Conservation (phyloP, 2,113 vertebrate genomes). For the Chunga burmeisteri region DNA sequence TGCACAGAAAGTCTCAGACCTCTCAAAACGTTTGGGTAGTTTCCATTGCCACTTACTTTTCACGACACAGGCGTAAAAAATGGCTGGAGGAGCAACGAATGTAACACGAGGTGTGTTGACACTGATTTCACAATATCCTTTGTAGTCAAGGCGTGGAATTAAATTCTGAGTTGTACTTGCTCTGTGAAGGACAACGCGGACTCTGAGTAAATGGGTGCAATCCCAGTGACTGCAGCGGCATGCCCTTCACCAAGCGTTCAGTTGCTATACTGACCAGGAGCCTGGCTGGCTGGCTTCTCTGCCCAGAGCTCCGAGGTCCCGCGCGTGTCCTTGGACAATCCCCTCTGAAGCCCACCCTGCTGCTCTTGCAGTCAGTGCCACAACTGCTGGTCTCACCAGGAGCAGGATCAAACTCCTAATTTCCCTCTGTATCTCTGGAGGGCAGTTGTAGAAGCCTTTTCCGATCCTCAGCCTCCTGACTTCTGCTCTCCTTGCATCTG, state of each 20-base stretch:
- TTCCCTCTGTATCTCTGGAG: background rate
- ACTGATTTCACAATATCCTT: background rate
- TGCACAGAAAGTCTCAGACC: background rate
- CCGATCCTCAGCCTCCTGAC: background rate
- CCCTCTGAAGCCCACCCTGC: background rate
- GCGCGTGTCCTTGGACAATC: rapidly evolving
- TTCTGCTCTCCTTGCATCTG: background rate
- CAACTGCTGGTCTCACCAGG: background rate
- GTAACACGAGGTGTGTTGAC: background rate
- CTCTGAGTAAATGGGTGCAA: background rate
- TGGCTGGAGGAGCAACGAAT: background rate
- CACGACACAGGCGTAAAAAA: background rate
- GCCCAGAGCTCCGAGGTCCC: background rate
- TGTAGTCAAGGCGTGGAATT: background rate
- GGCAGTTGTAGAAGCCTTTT: background rate
- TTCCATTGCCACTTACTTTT: background rate
- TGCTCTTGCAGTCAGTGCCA: background rate
- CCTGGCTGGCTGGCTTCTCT: background rate
- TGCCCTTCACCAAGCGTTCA: background rate
- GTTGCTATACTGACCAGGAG: background rate
- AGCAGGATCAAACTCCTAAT: background rate
- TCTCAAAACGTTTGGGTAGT: background rate
- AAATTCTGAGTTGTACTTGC: background rate
- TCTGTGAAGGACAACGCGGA: background rate
- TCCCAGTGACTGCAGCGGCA: background rate